Percentiles rank a stretch among this genome's conserved stretches.
These are phyloP conservation scores for Spheniscus mendiculus DNA, from an alignment of 2,113 vertebrate species.

Conservation along the genomic window DNA sequence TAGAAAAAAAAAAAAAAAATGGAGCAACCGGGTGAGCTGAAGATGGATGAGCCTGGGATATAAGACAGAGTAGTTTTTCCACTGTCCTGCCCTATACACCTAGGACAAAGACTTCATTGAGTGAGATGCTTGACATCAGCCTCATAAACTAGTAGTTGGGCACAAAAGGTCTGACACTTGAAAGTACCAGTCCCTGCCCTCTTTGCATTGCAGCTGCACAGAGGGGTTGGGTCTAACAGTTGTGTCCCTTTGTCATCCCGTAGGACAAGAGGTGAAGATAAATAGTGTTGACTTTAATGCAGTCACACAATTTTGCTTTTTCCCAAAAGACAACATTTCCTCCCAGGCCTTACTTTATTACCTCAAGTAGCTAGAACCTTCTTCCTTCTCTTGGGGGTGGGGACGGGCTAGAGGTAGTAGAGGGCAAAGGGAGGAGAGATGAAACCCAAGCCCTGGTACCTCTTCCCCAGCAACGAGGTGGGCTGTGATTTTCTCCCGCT, in stretches of 20 bases:
- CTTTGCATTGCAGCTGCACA: conserved; percentile 82
- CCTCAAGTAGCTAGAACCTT: conserved; percentile 5
- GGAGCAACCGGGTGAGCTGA: conserved; percentile 82
- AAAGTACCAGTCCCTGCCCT: conserved; percentile 91
- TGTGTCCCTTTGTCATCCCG: conserved; percentile 74
- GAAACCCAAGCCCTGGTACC: background rate
- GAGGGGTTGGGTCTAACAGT: conserved; percentile 82
- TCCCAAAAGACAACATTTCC: conserved; percentile 80
- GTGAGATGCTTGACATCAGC: conserved; percentile 95
- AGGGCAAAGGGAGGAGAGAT: background rate
- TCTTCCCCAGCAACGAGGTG: background rate
- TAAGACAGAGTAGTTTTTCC: conserved; percentile 95
- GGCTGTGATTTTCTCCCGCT: conserved; percentile 39
- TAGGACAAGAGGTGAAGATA: conserved; percentile 84
- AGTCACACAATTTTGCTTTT: conserved; percentile 77
- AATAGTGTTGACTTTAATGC: conserved; percentile 83
- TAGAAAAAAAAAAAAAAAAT: conserved; percentile 42
- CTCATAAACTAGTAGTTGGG: conserved; percentile 97
- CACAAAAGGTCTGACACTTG: conserved; percentile 98
- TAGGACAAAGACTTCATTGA: conserved; percentile 99
- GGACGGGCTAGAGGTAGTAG: background rate
- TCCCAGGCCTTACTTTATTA: conserved; percentile 63
- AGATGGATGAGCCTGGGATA: conserved; percentile 97
- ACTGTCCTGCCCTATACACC: conserved; percentile 92
- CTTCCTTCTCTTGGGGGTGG: conserved; percentile 30